Base-by-base conservation (phyloP, 1,140 invertebrate species). In the Drosophila novamexicana region DNA sequence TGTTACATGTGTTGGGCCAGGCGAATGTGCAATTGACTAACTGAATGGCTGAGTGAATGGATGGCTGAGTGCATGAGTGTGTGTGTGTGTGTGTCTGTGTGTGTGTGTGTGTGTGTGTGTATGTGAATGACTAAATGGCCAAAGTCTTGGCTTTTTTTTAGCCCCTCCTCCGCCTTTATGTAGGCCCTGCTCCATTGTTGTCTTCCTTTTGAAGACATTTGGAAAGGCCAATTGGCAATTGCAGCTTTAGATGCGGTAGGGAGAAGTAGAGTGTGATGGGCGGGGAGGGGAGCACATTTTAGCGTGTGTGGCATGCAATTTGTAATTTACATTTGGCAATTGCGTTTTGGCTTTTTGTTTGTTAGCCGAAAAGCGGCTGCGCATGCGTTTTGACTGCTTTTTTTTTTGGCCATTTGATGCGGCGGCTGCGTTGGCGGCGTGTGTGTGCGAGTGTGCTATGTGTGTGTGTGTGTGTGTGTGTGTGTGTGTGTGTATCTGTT, bases 321-420 rank as follows among this genome's bases (percentile, higher is more conserved):
- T 81, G 79, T 86, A 79, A 79, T 83, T 63, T 68, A 59, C 75
- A 83, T 83, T 88, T 74, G 83, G 75, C 82, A 88, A 86, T 82
- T 88, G 64, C 52, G 5, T 42, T 16, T 34, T 34, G 34, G 9
- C 47, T 36, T 34, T 40, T 32, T 29, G 12, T 44, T 56, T 69
- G 49, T 58, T 67, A 29, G 58, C 50, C 66, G 45, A 50, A 67
- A 50, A 64, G 45, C 52, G 40, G 70, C 36, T 42, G 72, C 72
- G 72, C 72, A 69, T 75, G 72, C 72, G 66, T 75, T 71, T 52
- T 52, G 71, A 50, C 65, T 45, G 10, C 14, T 34, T 34, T n/a
- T 34, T 36, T 58, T 61, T 53, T 63, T 58, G 52, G 67, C 66
- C 45, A 63, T 63, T 75, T 58, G 67, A 71, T 70, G 56, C 44